These are phyloP conservation scores for Chelon labrosus DNA, from an alignment of 2,797 vertebrate genomes.

Conservation along the genomic window DNA sequence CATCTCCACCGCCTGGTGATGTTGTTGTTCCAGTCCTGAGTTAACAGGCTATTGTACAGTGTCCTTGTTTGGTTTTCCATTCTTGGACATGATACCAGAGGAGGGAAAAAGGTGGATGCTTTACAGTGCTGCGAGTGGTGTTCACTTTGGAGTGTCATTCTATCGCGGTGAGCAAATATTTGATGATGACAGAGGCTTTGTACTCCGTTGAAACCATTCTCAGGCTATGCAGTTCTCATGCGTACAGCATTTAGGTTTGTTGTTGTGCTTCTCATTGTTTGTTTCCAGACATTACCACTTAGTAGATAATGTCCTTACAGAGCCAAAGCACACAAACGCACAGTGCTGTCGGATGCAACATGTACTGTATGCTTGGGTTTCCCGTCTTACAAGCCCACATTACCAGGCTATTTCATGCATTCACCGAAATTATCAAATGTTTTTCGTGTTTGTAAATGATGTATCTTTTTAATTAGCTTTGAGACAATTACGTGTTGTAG, in stretches of 20 bases:
- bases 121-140: slow-evolving; percentile 12
- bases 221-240: slow-evolving; percentile 8
- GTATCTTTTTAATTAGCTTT: slow-evolving; percentile 39
- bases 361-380: slow-evolving; percentile 1
- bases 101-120: slow-evolving; percentile 22
- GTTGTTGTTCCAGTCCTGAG: slow-evolving; percentile 14
- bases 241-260: slow-evolving; percentile 23
- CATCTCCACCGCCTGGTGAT: slow-evolving; percentile 24
- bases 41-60: slow-evolving; percentile 28
- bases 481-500: background rate
- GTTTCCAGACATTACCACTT: slow-evolving; percentile 6
- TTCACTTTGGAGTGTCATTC: slow-evolving; percentile 26
- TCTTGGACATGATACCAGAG: slow-evolving; percentile 48
- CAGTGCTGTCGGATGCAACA: background rate
- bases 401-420: background rate
- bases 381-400: background rate
- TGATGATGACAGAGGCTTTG: slow-evolving; percentile 52
- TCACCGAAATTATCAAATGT: background rate
- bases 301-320: slow-evolving; percentile 1
- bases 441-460: background rate
- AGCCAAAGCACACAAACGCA: slow-evolving; percentile 2
- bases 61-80: slow-evolving; percentile 71
- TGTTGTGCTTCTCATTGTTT: slow-evolving; percentile 32
- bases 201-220: slow-evolving; percentile 32
- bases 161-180: slow-evolving; percentile 70